phyloP scores from a whole-genome alignment of 2,888 invertebrate genomes.

The Netelia melanura region DNA sequence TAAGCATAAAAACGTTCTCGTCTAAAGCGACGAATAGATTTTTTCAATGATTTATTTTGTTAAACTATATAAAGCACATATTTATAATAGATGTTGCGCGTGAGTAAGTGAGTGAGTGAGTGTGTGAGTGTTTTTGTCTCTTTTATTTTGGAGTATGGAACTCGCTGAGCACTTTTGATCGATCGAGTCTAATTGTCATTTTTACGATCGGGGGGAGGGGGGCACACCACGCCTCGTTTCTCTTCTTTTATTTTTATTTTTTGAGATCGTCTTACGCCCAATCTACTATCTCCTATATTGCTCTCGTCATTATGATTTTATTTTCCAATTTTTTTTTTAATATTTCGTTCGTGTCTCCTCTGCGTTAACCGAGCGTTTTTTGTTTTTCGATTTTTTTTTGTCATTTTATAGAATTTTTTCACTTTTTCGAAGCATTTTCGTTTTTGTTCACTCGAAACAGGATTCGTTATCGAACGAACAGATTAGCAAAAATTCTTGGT shows the following conservation, averaged over 20 bases:
- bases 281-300: constrained; percentile 63
- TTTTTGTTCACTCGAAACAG: neutral
- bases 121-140: constrained; percentile 69
- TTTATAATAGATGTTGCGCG: constrained; percentile 79
- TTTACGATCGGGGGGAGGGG: constrained; percentile 64
- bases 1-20: constrained; percentile 16
- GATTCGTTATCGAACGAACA: neutral
- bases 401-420: neutral
- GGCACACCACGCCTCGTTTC: constrained; percentile 51
- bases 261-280: constrained; percentile 58
- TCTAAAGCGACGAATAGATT: constrained; percentile 55
- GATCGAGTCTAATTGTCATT: constrained; percentile 75
- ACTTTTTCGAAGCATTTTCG: neutral
- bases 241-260: constrained; percentile 28
- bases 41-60: constrained; percentile 79
- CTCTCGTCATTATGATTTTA: constrained; percentile 58
- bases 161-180: constrained; percentile 77
- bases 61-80: constrained; percentile 82
- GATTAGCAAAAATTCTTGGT: neutral
- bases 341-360: constrained; percentile 28
- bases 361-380: constrained; percentile 50
- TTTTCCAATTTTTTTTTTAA: constrained; percentile 18
- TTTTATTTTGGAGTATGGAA: constrained; percentile 69
- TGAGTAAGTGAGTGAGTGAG: constrained; percentile 76
- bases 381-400: constrained; percentile 15